Evolutionary conservation across 2,888 invertebrate genomes (phyloP).

Genomic region (Zelleria hepariella): DNA sequence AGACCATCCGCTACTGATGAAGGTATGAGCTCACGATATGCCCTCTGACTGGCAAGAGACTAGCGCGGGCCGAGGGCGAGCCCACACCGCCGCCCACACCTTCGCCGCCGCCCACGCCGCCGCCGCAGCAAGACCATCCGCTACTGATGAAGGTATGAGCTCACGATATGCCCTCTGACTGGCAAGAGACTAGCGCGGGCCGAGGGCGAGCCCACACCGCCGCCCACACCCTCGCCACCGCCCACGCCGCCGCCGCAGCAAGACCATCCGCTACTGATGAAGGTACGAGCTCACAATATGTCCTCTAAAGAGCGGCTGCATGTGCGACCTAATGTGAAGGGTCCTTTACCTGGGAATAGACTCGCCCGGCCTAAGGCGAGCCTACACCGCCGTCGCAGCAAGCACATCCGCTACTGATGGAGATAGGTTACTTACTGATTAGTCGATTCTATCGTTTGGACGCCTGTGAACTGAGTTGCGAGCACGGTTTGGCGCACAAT

Average conservation of each 20-base stretch:
- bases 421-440: too few relatives aligned
- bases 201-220: conserved; percentile 74
- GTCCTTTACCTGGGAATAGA: conserved; percentile 46
- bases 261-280: conserved; percentile 44
- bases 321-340: too few relatives aligned
- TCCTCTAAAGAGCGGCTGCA: too few relatives aligned
- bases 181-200: conserved; percentile 68
- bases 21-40: conserved; percentile 74
- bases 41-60: conserved; percentile 42
- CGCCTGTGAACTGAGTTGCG: too few relatives aligned
- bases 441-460: too few relatives aligned
- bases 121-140: conserved; percentile 17
- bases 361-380: conserved; percentile 75
- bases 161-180: conserved; percentile 74
- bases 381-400: conserved; percentile 61
- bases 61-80: conserved; percentile 75
- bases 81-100: conserved; percentile 72
- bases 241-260: conserved; percentile 32
- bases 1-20: conserved; percentile 44
- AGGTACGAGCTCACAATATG: conserved; percentile 74
- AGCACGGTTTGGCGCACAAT: too few relatives aligned
- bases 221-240: conserved; percentile 65
- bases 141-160: conserved; percentile 55
- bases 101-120: conserved; percentile 45
- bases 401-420: conserved; percentile 44